These are phyloP conservation scores for Tiliqua scincoides DNA, from an alignment of 2,113 vertebrate genomes.

Conservation along the genomic window DNA sequence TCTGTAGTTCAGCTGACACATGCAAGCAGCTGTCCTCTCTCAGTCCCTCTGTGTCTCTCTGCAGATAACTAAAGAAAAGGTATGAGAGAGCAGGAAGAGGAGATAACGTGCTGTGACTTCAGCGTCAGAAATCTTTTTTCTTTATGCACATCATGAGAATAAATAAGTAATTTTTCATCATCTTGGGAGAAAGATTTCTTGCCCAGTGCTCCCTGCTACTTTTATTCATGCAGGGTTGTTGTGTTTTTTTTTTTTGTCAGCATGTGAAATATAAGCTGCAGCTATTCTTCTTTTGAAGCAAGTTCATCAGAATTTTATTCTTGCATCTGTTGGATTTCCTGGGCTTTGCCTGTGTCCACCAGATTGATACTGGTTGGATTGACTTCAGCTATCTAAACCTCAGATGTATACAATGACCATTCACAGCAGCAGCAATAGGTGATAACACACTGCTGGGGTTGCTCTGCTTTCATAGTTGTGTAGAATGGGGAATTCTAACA, in stretches of 20 bases:
- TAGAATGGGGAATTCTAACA: too few relatives aligned
- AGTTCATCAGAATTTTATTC: too few relatives aligned
- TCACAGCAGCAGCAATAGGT: too few relatives aligned
- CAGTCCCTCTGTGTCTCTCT: slow-evolving; percentile 17
- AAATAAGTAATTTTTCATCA: not conserved
- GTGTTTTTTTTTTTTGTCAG: not conserved
- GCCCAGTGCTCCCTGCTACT: not conserved
- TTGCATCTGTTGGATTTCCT: too few relatives aligned
- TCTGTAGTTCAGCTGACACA: not conserved
- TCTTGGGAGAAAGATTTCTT: slow-evolving; percentile 15
- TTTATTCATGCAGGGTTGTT: not conserved
- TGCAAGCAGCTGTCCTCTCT: not conserved
- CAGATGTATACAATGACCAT: too few relatives aligned
- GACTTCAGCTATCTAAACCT: too few relatives aligned
- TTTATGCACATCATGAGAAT: not conserved
- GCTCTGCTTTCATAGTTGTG: too few relatives aligned
- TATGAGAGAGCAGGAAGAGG: not conserved
- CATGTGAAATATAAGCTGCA: slow-evolving; percentile 11
- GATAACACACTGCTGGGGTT: too few relatives aligned
- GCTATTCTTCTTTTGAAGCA: not conserved
- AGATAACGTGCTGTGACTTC: not conserved
- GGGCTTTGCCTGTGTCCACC: too few relatives aligned
- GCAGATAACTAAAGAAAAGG: slow-evolving; percentile 5
- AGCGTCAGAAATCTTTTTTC: not conserved
- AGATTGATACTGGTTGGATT: too few relatives aligned